Percentiles rank a stretch among this genome's conserved stretches.
Conservation (phyloP, 2,113 vertebrate species). For the Haemorhous mexicanus region DNA sequence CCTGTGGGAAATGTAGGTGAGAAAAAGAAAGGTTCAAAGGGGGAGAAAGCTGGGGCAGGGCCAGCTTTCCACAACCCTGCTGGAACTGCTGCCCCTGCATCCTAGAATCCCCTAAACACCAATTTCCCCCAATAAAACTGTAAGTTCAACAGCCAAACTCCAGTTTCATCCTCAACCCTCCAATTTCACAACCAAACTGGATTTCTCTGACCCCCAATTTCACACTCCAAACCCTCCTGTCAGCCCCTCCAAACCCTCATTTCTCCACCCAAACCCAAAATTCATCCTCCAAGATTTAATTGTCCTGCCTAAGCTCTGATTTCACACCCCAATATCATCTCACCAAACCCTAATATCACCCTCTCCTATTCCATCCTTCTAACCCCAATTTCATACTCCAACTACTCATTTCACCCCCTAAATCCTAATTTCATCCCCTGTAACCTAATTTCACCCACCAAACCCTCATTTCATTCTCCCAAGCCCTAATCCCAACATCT, state of each 20-base stretch:
- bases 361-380: not conserved
- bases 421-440: not conserved
- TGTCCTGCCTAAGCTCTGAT: fast-evolving
- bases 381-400: not conserved
- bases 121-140: fast-evolving
- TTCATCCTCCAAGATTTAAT: not conserved
- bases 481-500: not conserved
- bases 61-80: fast-evolving
- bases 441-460: not conserved
- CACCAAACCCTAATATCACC: not conserved
- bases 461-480: not conserved
- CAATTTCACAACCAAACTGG: not conserved
- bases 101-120: not conserved
- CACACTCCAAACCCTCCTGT: not conserved
- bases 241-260: not conserved
- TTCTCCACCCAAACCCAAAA: not conserved
- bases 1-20: fast-evolving
- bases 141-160: not conserved
- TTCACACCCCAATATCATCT: not conserved
- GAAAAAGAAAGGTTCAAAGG: not conserved
- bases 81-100: not conserved
- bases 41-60: not conserved
- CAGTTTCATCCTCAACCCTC: not conserved
- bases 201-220: not conserved
- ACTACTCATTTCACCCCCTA: fast-evolving